phyloP scores from a whole-genome alignment of 2,113 vertebrate genomes.

The Sinocyclocheilus anshuiensis region DNA sequence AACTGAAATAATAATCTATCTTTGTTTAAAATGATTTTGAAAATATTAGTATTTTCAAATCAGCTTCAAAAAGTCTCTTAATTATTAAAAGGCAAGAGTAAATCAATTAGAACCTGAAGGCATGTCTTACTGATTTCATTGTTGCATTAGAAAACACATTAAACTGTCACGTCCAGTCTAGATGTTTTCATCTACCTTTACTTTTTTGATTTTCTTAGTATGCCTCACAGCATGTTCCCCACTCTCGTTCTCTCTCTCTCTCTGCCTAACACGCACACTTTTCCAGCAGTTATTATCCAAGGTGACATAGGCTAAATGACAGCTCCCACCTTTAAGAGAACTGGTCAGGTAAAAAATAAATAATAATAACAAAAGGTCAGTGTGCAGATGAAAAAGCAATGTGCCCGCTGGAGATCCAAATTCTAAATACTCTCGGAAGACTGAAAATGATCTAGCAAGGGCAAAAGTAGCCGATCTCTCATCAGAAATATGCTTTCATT shows the following conservation, averaged over 20 bases:
- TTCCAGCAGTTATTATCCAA: conserved; percentile 39
- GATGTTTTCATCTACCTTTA: neutral
- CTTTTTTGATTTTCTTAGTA: conserved; percentile 6
- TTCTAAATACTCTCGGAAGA: conserved; percentile 50
- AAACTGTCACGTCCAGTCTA: neutral
- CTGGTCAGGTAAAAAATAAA: conserved; percentile 41
- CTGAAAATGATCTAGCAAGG: conserved; percentile 33
- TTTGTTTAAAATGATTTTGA: neutral
- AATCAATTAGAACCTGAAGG: neutral
- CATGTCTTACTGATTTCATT: neutral
- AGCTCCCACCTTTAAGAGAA: conserved; percentile 53
- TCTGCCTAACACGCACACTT: conserved; percentile 17
- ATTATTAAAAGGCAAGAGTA: neutral
- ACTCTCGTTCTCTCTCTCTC: neutral
- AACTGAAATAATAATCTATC: neutral
- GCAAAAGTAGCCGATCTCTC: neutral
- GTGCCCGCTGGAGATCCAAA: conserved; percentile 27
- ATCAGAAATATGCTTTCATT: neutral
- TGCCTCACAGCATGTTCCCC: neutral
- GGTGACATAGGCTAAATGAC: conserved; percentile 55
- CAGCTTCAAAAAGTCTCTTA: neutral
- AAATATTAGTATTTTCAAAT: neutral
- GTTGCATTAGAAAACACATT: neutral
- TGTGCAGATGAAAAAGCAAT: conserved; percentile 55
- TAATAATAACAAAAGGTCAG: conserved; percentile 58